Base-by-base conservation (phyloP, 2,888 invertebrate genomes). In the Didymodactylos carnosus region DNA sequence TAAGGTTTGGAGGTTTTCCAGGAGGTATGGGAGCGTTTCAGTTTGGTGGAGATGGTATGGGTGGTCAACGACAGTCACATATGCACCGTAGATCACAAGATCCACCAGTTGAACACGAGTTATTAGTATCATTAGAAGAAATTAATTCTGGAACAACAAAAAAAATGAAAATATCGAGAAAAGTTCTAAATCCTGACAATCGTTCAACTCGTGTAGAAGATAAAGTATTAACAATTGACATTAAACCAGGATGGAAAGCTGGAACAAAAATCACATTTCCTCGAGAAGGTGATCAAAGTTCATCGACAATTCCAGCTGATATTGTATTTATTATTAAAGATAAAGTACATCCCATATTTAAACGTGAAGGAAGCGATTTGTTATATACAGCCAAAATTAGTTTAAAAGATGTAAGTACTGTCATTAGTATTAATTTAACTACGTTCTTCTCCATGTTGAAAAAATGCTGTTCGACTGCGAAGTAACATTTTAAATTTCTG, bases 221-320 rank as follows among this genome's bases (percentile, higher is more conserved):
- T 80, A 95, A 95, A 85, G 92, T 95, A 19, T 76, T 83, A 40
- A 92, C 92, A 23, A 92, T 95, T 77, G 92, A 92, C 77, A 91
- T 95, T 0, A 95, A 94, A 82, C 93, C 94, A 0, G 95, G 95
- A 16, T 95, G 95, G 95, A 95, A 95, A 83, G 91, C 94, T 1
- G 95, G 95, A 39, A 95, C 95, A 0, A 94, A 94, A 85, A 94
- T 95, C 77, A 95, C 95, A 77, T 95, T 95, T 87, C 93, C 93
- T 81, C 89, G 90, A 79, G 95, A 95, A 84, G 95, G 95, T 39
- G 95, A 95, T 82, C 94, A 94, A 81, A 89, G 89, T 13, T 88
- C 92, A 46, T 91, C 91, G 79, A 93, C 91, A 84, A 90, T 94
- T 72, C 94, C 95, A 4, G 94, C 95, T 0, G 94, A 95, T 82